Base-by-base conservation (phyloP, 2,113 vertebrate genomes). In the Saccopteryx leptura region DNA sequence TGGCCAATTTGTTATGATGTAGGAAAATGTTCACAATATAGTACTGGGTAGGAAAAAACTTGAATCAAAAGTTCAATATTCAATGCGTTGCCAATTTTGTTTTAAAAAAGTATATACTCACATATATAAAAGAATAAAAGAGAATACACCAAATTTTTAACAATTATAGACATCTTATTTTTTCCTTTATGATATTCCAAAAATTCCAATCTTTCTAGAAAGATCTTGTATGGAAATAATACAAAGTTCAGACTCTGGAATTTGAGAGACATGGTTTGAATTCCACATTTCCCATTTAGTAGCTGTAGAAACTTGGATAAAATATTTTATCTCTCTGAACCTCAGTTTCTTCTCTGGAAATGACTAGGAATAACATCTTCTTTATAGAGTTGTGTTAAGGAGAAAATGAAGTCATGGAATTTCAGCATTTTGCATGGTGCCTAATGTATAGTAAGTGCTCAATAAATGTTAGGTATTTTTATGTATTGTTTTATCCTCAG, bases 171-270 rank as follows among this genome's bases (percentile, higher is more conserved):
- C 72, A 50, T 79, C 71, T 96, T 89, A 71, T 50, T 82, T 78
- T 66, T 66, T n/a, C 61, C 50, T 33, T 65, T 56, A 61, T 9
- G 3, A 2, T 56, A 80, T 88, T 39, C 72, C 88, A 46, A 66
- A 82, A 85, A 85, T 96, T 75, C 78, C 52, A 85, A 50, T 69
- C 58, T 85, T 88, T 85, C 82, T 89, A 52, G 82, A 83, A 76
- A 63, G 50, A 93, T 52, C 39, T 26, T 72, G 4, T 71, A 52
- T 48, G 50, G 50, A 78, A 89, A 72, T 48, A 84, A 68, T 31
- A 79, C 23, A 78, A 28, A 86, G 48, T 39, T 83, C n/a, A 90
- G 69, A 88, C 39, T 83, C 54, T 48, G 13, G 68, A 81, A 56
- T 88, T n/a, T 39, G 11, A 76, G 33, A 92, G 46, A 26, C 61